Base-by-base conservation (phyloP, 2,797 vertebrate genomes). In the Echeneis naucrates region DNA sequence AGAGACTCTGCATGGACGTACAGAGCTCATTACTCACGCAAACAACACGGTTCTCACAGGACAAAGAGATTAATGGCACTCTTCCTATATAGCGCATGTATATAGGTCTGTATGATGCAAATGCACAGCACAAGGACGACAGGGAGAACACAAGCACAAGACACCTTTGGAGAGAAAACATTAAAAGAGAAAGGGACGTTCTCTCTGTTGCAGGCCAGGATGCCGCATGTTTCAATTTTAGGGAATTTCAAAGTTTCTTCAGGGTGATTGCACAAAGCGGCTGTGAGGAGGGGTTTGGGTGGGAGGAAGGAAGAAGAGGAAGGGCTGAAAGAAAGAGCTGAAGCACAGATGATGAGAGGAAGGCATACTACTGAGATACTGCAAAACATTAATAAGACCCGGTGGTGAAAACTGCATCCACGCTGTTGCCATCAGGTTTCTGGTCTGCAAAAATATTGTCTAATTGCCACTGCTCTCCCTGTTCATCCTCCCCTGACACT, bases 1-100 rank as follows among this genome's bases (percentile, higher is more conserved):
- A 82, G 84, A 82, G 83, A 85, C 84, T 77, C 78, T 17, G 79
- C 32, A 51, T 23, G 21, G 82, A 90, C 17, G 26, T 85, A 80
- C 61, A 66, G 84, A 88, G 75, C 89, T 91, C 91, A 91, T 94
- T 93, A 93, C 82, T 83, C 78, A 88, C 65, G 72, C 82, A 92
- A 89, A 88, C 87, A 88, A 61, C 84, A 52, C 51, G 45, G 85
- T 69, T 85, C 89, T 72, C 86, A 3, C 23, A 72, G 82, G 87
- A 87, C 67, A 68, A 10, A 21, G 62, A 91, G 87, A 92, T 89
- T 84, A 90, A 92, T 92, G 87, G 75, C 77, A 42, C 56, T 77
- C 75, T 58, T 75, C 81, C 76, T 83, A 82, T 84, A 81, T 73
- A 65, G 76, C 71, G 40, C 77, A 63, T 75, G 44, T 50, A 27